A percentile compares a stretch with the other conserved stretches of the same genome.
phyloP scores from a whole-genome alignment of 2,888 invertebrate species.

The Drosophila tripunctata region DNA sequence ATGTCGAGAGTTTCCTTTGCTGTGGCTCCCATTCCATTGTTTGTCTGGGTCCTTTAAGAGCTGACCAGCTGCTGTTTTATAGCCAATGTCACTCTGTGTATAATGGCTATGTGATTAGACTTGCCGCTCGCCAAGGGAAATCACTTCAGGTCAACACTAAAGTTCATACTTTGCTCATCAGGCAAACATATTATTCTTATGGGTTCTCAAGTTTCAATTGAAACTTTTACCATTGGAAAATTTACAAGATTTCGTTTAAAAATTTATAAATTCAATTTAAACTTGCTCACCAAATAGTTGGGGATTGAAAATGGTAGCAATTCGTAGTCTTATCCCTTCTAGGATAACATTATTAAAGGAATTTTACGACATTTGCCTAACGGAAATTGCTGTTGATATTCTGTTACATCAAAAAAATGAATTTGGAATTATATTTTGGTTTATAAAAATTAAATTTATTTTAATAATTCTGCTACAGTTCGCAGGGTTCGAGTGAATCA shows the following conservation, averaged over 20 bases:
- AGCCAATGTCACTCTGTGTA: constrained; percentile 43
- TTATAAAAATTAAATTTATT: too few species aligned
- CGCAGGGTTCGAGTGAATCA: too few species aligned
- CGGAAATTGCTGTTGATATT: too few species aligned
- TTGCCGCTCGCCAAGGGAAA: constrained; percentile 34
- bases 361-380: too few species aligned
- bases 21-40: constrained; percentile 41
- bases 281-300: background rate
- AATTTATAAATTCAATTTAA: background rate
- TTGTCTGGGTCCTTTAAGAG: constrained; percentile 52
- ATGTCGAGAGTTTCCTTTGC: constrained; percentile 64
- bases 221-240: constrained; percentile 4
- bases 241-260: constrained; percentile 2
- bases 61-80: constrained; percentile 44
- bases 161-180: constrained; percentile 27
- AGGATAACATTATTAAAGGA: too few species aligned
- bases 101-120: constrained; percentile 52
- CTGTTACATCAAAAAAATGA: too few species aligned
- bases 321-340: too few species aligned
- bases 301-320: background rate
- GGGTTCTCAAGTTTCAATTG: background rate
- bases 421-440: too few species aligned
- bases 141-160: constrained; percentile 28
- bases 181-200: constrained; percentile 1
- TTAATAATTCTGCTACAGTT: too few species aligned